These are phyloP conservation scores for Blastobasis lacticolella DNA, from an alignment of 2,888 invertebrate genomes.

Conservation along the genomic window DNA sequence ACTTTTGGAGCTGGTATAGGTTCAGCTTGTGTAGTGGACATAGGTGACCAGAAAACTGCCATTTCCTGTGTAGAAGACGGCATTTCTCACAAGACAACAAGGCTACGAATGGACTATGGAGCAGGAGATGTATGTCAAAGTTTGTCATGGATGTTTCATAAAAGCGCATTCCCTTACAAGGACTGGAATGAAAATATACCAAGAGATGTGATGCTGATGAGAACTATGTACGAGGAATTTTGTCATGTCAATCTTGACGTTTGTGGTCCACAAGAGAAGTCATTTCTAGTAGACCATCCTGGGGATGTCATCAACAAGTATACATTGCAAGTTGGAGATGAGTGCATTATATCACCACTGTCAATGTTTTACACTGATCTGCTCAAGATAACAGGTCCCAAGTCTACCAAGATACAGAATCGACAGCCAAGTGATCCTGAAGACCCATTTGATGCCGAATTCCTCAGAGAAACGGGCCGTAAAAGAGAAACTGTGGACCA, in stretches of 20 bases:
- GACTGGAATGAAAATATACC: constrained; percentile 83
- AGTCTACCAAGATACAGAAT: constrained; percentile 82
- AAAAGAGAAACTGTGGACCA: constrained; percentile 66
- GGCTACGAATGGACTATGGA: constrained; percentile 90
- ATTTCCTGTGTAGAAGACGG: constrained; percentile 98
- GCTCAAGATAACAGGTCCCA: constrained; percentile 86
- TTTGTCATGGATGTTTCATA: constrained; percentile 89
- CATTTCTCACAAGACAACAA: constrained; percentile 90
- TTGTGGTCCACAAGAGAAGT: constrained; percentile 90
- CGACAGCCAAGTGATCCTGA: constrained; percentile 86
- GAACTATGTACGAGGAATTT: constrained; percentile 89
- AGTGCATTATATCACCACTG: constrained; percentile 92
- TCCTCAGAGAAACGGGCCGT: constrained; percentile 88
- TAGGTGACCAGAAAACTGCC: constrained; percentile 96
- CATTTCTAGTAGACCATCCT: constrained; percentile 83
- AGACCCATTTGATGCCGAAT: constrained; percentile 95
- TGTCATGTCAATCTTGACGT: constrained; percentile 94
- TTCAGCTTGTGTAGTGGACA: constrained; percentile 94
- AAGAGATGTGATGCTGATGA: constrained; percentile 85
- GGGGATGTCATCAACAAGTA: constrained; percentile 80
- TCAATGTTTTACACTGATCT: constrained; percentile 92
- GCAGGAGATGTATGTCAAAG: constrained; percentile 94
- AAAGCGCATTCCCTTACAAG: constrained; percentile 92
- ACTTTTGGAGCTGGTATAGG: constrained; percentile 70
- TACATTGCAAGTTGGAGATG: constrained; percentile 90